Percentiles rank a stretch among this genome's conserved stretches.
phyloP scores from a whole-genome alignment of 1,140 invertebrate genomes.

The Cydia fagiglandana region DNA sequence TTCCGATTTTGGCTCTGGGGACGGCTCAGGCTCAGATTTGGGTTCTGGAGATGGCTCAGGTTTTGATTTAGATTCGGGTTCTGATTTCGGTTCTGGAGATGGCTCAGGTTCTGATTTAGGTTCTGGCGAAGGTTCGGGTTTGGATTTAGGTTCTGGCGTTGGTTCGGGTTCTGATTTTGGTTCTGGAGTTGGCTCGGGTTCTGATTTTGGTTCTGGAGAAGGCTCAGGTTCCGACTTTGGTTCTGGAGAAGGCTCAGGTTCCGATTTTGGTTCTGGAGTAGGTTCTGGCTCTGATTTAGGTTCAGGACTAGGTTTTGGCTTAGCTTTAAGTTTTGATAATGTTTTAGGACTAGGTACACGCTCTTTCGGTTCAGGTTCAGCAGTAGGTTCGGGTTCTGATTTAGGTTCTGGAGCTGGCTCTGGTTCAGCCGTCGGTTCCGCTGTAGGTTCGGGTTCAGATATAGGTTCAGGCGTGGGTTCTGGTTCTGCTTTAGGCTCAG shows the following conservation, averaged over 20 bases:
- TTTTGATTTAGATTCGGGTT: conserved; percentile 46
- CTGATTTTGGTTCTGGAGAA: conserved; percentile 41
- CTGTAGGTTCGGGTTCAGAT: conserved; percentile 64
- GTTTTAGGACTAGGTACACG: conserved; percentile 46
- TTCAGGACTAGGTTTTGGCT: conserved; percentile 50
- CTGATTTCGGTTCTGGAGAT: conserved; percentile 37
- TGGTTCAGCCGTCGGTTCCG: conserved; percentile 62
- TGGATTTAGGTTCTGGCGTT: conserved; percentile 65
- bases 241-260: conserved; percentile 59
- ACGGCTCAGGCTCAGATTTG: conserved; percentile 71
- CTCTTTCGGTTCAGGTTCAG: conserved; percentile 52
- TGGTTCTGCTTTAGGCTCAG: conserved; percentile 77
- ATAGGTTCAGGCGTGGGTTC: conserved; percentile 70
- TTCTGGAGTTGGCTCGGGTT: conserved; percentile 54
- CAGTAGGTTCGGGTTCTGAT: conserved; percentile 44
- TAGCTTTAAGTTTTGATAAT: conserved; percentile 30
- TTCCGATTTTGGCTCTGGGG: conserved; percentile 67
- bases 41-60: conserved; percentile 60
- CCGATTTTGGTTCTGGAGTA: conserved; percentile 52
- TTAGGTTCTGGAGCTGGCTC: conserved; percentile 59
- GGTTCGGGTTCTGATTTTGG: conserved; percentile 69
- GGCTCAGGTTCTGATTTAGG: conserved; percentile 62
- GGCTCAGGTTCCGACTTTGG: conserved; percentile 54
- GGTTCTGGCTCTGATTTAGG: conserved; percentile 74
- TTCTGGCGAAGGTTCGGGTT: conserved; percentile 70